These are phyloP conservation scores for Anisognathus igniventris DNA, from an alignment of 2,797 vertebrate species.

Conservation along the genomic window DNA sequence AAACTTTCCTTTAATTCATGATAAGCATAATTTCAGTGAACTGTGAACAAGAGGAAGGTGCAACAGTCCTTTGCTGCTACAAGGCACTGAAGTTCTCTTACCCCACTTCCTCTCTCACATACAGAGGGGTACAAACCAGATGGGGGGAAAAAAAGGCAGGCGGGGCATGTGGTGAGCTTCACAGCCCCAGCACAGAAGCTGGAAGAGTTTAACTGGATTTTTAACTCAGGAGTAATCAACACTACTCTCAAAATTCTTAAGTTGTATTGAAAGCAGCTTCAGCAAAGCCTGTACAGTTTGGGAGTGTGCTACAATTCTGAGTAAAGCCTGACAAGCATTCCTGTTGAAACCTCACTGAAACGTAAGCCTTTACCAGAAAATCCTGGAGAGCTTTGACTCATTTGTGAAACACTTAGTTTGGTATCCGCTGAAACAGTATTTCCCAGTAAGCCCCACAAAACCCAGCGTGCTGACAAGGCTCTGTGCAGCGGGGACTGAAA, in stretches of 20 bases:
- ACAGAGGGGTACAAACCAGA: background rate
- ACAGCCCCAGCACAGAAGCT: background rate
- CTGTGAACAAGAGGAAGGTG: background rate
- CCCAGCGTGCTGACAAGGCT: background rate
- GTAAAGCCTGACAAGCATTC: background rate
- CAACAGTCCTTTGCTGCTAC: background rate
- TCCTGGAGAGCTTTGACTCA: background rate
- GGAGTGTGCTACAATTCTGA: background rate
- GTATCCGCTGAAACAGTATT: background rate
- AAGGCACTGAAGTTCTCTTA: background rate
- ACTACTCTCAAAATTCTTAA: background rate
- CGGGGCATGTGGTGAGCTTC: rapidly evolving
- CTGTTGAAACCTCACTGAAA: background rate
- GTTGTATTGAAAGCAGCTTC: background rate
- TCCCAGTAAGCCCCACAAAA: background rate
- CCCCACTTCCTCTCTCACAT: background rate
- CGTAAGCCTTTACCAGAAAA: background rate
- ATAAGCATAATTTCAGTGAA: background rate
- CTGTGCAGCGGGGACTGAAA: background rate
- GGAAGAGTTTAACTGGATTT: background rate
- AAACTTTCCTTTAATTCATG: background rate
- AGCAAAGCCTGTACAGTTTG: background rate
- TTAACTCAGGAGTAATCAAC: background rate
- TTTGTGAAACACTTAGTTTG: background rate
- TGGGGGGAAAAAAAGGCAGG: rapidly evolving